These are phyloP conservation scores for Antheraea pernyi DNA, from an alignment of 1,140 invertebrate species.

Conservation along the genomic window DNA sequence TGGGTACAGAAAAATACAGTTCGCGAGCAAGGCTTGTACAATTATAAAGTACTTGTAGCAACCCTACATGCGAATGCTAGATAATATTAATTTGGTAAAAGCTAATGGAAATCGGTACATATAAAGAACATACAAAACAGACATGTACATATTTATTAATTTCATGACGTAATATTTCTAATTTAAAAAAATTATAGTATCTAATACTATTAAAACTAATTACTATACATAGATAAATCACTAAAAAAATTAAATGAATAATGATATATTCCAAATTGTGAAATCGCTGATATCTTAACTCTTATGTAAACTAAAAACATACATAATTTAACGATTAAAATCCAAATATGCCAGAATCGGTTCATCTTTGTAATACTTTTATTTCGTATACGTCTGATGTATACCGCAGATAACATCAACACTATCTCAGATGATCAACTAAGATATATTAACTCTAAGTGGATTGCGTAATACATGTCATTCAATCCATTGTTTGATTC, in stretches of 20 bases:
- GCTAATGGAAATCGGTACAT: too few relatives aligned
- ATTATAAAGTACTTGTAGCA: too few relatives aligned
- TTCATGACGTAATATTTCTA: too few relatives aligned
- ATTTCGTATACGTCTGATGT: not conserved
- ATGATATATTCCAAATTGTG: not conserved
- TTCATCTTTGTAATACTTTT: not conserved
- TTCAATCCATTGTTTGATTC: conserved; percentile 26
- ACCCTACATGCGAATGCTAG: too few relatives aligned
- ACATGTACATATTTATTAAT: too few relatives aligned
- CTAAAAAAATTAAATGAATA: not conserved
- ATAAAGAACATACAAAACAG: too few relatives aligned
- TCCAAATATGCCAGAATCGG: not conserved
- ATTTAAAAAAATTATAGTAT: too few relatives aligned
- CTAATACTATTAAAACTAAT: not conserved
- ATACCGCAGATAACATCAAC: conserved; percentile 5
- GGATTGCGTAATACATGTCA: conserved; percentile 33
- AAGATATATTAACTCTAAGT: conserved; percentile 26
- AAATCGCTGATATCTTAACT: not conserved
- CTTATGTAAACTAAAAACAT: not conserved
- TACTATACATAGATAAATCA: too few relatives aligned
- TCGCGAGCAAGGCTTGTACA: too few relatives aligned
- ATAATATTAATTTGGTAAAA: too few relatives aligned
- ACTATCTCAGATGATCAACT: conserved; percentile 19
- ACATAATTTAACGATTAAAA: not conserved
- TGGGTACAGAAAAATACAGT: too few relatives aligned